A percentile compares a stretch with the other conserved stretches of the same genome.
phyloP scores from a whole-genome alignment of 2,888 invertebrate species.

The Acanthoscelides obtectus region DNA sequence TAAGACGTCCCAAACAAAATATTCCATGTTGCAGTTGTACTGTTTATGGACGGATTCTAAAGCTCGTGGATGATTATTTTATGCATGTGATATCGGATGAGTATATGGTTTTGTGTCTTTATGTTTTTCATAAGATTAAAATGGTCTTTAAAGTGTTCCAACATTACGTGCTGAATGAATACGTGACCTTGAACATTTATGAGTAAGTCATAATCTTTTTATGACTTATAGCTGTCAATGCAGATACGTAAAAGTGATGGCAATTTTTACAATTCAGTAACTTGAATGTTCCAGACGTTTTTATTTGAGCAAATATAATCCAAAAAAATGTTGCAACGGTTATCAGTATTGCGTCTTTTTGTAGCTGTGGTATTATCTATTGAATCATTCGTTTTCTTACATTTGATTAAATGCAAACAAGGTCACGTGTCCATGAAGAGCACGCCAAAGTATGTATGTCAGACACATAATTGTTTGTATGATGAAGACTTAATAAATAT shows the following conservation, averaged over 20 bases:
- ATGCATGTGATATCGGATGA: slow-evolving; percentile 21
- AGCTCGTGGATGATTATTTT: slow-evolving; percentile 15
- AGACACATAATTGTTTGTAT: slow-evolving; percentile 30
- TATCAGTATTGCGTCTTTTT: no score
- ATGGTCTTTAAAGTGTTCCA: slow-evolving; percentile 4
- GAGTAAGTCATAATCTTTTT: no score
- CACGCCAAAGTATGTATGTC: background rate
- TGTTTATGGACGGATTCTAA: background rate
- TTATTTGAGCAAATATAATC: no score
- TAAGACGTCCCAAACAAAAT: no score
- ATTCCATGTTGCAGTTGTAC: background rate
- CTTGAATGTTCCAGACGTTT: no score
- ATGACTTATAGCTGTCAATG: no score
- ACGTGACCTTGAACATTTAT: background rate
- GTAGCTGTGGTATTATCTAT: no score
- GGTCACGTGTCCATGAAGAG: background rate
- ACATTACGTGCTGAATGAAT: background rate
- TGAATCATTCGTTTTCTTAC: no score
- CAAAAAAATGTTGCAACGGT: no score
- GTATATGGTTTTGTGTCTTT: slow-evolving; percentile 4
- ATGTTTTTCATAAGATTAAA: slow-evolving; percentile 5
- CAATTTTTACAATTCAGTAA: no score
- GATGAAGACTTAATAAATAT: slow-evolving; percentile 19
- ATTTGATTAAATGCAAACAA: no score
- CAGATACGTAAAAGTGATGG: no score